Percentiles rank a stretch among this genome's conserved stretches.
phyloP scores from a whole-genome alignment of 2,797 vertebrate genomes.

The Staurois parvus region DNA sequence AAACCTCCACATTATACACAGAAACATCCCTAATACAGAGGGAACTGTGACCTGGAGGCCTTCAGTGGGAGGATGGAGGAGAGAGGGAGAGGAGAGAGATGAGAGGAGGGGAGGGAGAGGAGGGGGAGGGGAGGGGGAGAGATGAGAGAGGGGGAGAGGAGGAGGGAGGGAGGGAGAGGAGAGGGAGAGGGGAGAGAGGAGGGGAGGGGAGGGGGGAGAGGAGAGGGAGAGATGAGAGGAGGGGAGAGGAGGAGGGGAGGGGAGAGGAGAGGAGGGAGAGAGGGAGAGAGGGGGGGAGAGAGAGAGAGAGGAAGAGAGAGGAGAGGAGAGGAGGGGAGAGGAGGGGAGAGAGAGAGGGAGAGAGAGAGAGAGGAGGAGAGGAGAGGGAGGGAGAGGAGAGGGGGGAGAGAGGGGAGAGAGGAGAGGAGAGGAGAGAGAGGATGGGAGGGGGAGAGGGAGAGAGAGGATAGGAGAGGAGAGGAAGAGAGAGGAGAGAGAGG shows the following conservation, averaged over 20 bases:
- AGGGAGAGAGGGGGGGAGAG: not conserved
- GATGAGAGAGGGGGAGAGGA: too few species aligned
- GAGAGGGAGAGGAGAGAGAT: too few species aligned
- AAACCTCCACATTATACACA: conserved; percentile 5
- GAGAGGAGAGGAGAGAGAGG: not conserved
- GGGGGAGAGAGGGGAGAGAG: not conserved
- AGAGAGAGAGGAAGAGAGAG: not conserved
- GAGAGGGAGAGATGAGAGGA: not conserved
- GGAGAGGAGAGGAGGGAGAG: not conserved
- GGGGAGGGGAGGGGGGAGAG: too few species aligned
- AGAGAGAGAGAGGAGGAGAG: not conserved
- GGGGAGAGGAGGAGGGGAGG: rapidly evolving
- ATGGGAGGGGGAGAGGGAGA: not conserved
- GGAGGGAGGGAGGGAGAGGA: too few species aligned
- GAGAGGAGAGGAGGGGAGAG: too few species aligned
- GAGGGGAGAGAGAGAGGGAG: rapidly evolving
- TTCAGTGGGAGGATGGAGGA: too few species aligned
- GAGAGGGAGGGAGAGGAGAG: not conserved
- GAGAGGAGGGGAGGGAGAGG: too few species aligned
- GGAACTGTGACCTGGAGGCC: conserved; percentile 25
- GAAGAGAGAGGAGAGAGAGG: too few species aligned
- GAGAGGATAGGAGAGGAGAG: not conserved
- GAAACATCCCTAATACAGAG: conserved; percentile 9
- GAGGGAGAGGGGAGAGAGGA: too few species aligned
- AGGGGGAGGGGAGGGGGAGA: too few species aligned